Conservation (phyloP, 2,113 vertebrate genomes). For the Bolborhynchus lineola region DNA sequence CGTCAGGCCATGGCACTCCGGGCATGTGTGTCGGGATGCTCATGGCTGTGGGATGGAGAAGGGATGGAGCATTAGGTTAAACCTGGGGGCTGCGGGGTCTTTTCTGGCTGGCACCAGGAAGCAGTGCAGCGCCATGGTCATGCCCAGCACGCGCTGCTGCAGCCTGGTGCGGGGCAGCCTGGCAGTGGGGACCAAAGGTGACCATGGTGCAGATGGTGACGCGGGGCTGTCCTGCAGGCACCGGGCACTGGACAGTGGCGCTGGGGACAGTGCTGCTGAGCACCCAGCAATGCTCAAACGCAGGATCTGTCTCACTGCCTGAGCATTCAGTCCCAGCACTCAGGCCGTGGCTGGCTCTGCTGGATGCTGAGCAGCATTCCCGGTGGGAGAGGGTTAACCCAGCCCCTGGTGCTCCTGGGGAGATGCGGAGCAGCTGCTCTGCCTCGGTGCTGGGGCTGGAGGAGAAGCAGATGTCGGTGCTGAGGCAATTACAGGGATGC, state of each 20-base stretch:
- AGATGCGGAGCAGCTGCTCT: background rate
- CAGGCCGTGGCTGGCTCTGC: rapidly evolving
- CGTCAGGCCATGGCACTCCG: background rate
- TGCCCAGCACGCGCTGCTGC: background rate
- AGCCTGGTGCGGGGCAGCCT: background rate
- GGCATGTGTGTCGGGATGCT: background rate
- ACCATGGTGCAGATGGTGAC: rapidly evolving
- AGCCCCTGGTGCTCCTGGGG: background rate
- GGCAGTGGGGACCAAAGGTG: rapidly evolving
- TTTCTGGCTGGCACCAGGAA: background rate
- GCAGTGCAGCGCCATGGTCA: rapidly evolving
- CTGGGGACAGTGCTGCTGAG: background rate
- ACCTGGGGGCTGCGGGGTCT: background rate
- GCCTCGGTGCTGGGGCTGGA: background rate
- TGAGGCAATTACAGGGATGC: background rate
- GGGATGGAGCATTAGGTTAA: rapidly evolving
- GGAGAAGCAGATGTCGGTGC: background rate
- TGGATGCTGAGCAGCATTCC: background rate
- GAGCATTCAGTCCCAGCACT: rapidly evolving
- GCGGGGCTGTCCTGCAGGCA: background rate
- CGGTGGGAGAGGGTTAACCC: background rate
- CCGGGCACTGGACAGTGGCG: rapidly evolving
- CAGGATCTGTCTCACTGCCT: rapidly evolving
- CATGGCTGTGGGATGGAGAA: background rate
- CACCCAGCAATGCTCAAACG: rapidly evolving